phyloP scores from a whole-genome alignment of 2,797 vertebrate species.

The Dromococcyx pavoninus region DNA sequence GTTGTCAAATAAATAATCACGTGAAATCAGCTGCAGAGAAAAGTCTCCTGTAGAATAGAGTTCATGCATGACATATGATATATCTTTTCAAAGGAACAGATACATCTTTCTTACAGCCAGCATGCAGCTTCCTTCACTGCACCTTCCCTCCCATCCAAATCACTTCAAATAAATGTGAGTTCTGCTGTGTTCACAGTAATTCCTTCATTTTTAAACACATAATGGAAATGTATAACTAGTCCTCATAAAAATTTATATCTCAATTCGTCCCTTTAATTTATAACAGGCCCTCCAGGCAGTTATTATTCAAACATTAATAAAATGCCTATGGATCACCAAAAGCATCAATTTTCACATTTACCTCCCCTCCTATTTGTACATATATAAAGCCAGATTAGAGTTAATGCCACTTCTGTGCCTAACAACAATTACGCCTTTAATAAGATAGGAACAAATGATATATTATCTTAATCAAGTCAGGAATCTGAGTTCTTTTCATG shows the following conservation, averaged over 20 bases:
- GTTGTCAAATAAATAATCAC: conserved; percentile 77
- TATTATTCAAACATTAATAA: conserved; percentile 99
- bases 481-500: conserved; percentile 76
- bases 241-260: conserved; percentile 98
- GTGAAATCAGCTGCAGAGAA: conserved; percentile 68
- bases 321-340: conserved; percentile 92
- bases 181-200: conserved; percentile 82
- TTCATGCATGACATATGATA: conserved; percentile 79
- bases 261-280: conserved; percentile 94
- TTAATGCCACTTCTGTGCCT: conserved; percentile 81
- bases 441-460: conserved; percentile 85
- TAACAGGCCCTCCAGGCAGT: conserved; percentile 91
- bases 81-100: conserved; percentile 81
- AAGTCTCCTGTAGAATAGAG: conserved; percentile 70
- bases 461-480: conserved; percentile 87
- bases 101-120: conserved; percentile 80
- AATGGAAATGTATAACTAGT: conserved; percentile 93
- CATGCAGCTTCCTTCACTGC: conserved; percentile 49
- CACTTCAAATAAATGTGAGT: conserved; percentile 83
- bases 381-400: conserved; percentile 82
- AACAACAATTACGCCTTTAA: conserved; percentile 90
- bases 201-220: conserved; percentile 95
- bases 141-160: conserved; percentile 73
- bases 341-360: conserved; percentile 86
- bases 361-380: conserved; percentile 86